Conservation (phyloP, 2,797 vertebrate genomes). For the Dicrostonyx torquatus region DNA sequence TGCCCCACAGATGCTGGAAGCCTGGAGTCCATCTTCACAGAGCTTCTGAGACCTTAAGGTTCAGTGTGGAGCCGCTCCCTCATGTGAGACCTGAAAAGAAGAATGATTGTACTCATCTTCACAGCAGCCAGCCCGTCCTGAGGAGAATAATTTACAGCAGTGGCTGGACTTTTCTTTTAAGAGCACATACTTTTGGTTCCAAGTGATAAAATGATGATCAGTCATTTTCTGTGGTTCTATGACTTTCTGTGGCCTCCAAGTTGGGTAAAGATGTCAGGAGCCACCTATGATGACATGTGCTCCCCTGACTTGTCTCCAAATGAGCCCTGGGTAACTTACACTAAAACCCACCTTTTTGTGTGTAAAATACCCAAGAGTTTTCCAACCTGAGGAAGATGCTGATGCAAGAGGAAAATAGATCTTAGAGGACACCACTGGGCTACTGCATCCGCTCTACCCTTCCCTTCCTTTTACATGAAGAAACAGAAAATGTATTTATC, state of each 20-base stretch:
- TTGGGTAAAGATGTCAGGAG: not conserved
- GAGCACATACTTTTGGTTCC: not conserved
- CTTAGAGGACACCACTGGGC: no score
- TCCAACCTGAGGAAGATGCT: not conserved
- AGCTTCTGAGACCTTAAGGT: not conserved
- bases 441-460: not conserved
- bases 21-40: not conserved
- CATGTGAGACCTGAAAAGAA: not conserved
- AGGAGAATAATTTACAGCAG: not conserved
- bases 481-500: not conserved
- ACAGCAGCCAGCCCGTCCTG: not conserved
- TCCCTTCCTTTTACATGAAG: not conserved
- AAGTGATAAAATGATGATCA: not conserved
- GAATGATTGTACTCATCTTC: not conserved
- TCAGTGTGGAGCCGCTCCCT: not conserved
- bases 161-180: not conserved
- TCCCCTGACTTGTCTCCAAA: not conserved
- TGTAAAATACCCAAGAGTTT: not conserved
- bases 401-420: not conserved
- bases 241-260: not conserved
- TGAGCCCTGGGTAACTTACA: not conserved
- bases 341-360: not conserved
- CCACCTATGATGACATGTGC: not conserved
- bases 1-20: not conserved
- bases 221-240: not conserved